Conservation (phyloP, 2,797 vertebrate genomes). For the Malurus splendens region DNA sequence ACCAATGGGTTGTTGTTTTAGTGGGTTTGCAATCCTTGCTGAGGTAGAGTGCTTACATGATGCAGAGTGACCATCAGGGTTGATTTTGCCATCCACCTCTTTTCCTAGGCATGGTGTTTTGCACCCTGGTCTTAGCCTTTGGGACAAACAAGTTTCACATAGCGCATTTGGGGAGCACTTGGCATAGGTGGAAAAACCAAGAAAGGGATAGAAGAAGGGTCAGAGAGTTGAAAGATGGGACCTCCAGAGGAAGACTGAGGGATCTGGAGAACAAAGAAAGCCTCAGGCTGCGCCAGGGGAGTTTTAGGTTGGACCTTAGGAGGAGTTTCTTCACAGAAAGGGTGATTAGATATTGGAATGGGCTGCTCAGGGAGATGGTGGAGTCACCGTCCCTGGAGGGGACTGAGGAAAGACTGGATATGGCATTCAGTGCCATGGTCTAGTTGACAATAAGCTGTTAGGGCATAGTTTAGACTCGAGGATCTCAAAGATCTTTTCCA, state of each 20-base stretch:
- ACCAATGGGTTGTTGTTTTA: too few species aligned
- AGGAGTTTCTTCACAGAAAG: neutral
- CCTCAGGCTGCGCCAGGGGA: neutral
- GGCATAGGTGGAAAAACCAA: neutral
- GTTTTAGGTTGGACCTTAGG: neutral
- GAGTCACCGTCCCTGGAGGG: rapidly evolving
- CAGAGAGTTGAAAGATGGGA: neutral
- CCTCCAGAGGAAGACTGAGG: neutral
- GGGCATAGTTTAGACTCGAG: neutral
- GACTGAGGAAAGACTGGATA: neutral
- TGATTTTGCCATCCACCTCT: neutral
- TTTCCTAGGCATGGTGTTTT: neutral
- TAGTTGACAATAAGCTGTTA: neutral
- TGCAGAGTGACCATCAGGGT: neutral
- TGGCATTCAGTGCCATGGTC: neutral
- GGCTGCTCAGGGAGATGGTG: neutral
- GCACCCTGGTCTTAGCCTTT: neutral
- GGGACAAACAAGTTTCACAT: neutral
- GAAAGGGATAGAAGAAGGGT: neutral
- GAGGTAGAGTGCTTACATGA: neutral
- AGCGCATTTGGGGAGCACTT: rapidly evolving
- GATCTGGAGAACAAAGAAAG: neutral
- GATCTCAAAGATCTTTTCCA: neutral
- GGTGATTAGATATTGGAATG: neutral
- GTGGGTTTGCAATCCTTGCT: neutral